Evolutionary conservation across 2,888 invertebrate genomes (phyloP).

Genomic region (Eupelmus urozonus): DNA sequence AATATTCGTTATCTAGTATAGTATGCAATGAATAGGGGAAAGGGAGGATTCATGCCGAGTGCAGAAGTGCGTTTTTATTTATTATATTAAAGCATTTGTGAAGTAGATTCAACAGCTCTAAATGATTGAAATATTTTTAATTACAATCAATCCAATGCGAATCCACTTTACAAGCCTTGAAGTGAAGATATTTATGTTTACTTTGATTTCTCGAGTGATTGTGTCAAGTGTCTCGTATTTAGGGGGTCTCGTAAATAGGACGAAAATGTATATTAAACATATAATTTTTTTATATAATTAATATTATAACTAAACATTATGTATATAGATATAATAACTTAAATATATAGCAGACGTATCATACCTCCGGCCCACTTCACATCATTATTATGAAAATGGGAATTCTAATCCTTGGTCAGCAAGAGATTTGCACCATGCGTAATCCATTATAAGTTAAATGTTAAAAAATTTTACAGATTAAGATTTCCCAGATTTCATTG

Average conservation of each 20-base stretch:
- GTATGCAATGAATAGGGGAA: constrained; percentile 22
- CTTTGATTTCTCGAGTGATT: constrained; percentile 16
- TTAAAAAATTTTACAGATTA: constrained; percentile 22
- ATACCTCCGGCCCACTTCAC: constrained; percentile 62
- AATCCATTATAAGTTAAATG: background rate
- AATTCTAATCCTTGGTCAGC: constrained; percentile 40
- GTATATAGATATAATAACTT: constrained; percentile 48
- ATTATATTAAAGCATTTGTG: constrained; percentile 5
- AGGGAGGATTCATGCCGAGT: constrained; percentile 51
- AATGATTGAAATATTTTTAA: constrained; percentile 24
- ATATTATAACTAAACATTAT: constrained; percentile 34
- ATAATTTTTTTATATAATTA: constrained; percentile 25
- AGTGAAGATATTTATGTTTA: constrained; percentile 2
- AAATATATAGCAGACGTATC: constrained; percentile 36
- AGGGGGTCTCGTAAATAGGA: too few relatives aligned
- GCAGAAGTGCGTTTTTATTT: constrained; percentile 55
- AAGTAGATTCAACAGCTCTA: constrained; percentile 41
- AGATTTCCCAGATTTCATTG: constrained; percentile 49
- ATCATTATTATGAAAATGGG: constrained; percentile 48
- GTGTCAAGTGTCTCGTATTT: constrained; percentile 49
- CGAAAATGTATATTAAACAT: constrained; percentile 10
- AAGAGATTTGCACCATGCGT: background rate
- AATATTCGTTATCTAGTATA: constrained; percentile 36
- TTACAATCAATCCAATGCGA: constrained; percentile 11
- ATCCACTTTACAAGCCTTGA: constrained; percentile 31